These are phyloP conservation scores for Fundulus diaphanus DNA, from an alignment of 2,797 vertebrate species.

Conservation along the genomic window DNA sequence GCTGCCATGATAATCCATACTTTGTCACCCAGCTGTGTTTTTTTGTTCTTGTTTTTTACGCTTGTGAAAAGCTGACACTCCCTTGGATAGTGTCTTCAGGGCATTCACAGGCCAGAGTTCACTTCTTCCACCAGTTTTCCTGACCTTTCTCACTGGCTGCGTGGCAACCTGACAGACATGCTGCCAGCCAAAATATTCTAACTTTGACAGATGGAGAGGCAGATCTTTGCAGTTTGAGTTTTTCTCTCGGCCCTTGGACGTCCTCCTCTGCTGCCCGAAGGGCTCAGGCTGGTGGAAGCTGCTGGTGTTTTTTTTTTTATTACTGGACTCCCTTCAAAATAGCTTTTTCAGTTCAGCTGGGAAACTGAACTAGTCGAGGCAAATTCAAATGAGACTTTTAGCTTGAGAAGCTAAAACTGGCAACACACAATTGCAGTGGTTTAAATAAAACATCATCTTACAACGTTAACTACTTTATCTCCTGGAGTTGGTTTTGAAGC, in stretches of 20 bases:
- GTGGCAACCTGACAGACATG: slow-evolving; percentile 25
- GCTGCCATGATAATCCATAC: no score
- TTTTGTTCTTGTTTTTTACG: no score
- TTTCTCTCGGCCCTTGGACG: slow-evolving; percentile 48
- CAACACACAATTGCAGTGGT: background rate
- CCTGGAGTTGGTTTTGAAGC: background rate
- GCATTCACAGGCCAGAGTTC: background rate
- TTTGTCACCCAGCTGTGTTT: no score
- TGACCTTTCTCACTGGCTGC: slow-evolving; percentile 19
- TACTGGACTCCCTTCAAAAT: slow-evolving; percentile 13
- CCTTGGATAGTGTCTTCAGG: background rate
- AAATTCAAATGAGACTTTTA: background rate
- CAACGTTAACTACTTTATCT: background rate
- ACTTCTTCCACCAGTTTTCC: background rate
- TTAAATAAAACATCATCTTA: background rate
- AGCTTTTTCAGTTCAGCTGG: background rate
- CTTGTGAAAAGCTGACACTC: no score
- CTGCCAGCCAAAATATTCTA: slow-evolving; percentile 32
- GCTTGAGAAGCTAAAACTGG: background rate
- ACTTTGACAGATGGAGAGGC: slow-evolving; percentile 50
- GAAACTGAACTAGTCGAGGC: background rate
- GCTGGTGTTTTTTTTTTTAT: slow-evolving; percentile 38
- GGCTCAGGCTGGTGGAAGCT: slow-evolving; percentile 25
- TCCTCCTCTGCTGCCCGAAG: slow-evolving; percentile 26
- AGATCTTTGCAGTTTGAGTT: slow-evolving; percentile 39